Base-by-base conservation (phyloP, 2,888 invertebrate species). In the Ashinkailepas kermadecensis region DNA sequence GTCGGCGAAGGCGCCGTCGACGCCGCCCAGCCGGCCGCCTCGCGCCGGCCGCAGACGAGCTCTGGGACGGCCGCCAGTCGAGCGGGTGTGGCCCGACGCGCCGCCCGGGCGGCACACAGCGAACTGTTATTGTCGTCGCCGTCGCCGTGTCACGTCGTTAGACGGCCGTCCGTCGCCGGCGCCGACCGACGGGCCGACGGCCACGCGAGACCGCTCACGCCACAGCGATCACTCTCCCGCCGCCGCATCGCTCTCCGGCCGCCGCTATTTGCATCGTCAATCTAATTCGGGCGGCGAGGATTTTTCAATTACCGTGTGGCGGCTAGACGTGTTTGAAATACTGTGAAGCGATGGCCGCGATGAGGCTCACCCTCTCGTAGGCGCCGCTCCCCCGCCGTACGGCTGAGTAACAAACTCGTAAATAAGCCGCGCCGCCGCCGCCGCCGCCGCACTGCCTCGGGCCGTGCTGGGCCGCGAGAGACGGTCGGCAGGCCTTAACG, bases 221-320 rank as follows among this genome's bases (percentile, higher is more conserved):
- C 67, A 12, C 23, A 23, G 67, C 10, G 10, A 67, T 13, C 70
- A 18, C 54, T 56, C 74, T 56, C 54, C 70, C 10, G 15, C 56
- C 10, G 23, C 74, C 8, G 21, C 74, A 59, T 56, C 1, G 10
- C 21, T 74, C 74, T 54, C 74, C 56, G 54, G 74, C n/a, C 54
- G 56, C 74, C 74, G 11, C 74, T 74, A 74, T 74, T 74, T 74
- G 74, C 74, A 74, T 74, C 74, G 74, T 21, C 21, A 74, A 74
- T 74, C 56, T 74, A 74, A 74, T 74, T 74, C 56, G 11, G 13
- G 21, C 56, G 12, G 54, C 74, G 74, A 54, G 74, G 74, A 74
- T 74, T 74, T 74, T 74, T 74, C 74, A 74, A 74, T 74, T 74
- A 74, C 74, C 13, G 74, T 18, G n/a, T 21, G 12, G 54, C 54